phyloP scores from a whole-genome alignment of 1,140 invertebrate species.

The Reticulitermes speratus region DNA sequence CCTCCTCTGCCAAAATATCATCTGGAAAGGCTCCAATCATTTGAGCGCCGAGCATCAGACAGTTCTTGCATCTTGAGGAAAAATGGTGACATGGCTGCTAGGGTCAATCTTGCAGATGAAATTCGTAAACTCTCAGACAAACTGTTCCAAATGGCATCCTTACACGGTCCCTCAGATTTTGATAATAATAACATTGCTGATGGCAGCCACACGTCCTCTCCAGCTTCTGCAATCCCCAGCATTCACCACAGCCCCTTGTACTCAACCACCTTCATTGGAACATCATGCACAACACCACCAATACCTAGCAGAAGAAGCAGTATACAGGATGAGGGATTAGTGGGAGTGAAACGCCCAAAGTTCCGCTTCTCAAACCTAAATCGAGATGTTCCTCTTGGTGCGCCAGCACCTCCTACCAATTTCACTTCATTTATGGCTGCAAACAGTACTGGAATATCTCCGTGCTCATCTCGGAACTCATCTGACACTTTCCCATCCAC shows the following conservation, averaged over 20 bases:
- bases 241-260: not conserved
- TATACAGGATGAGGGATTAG: not conserved
- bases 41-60: conserved; percentile 73
- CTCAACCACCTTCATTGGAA: not conserved
- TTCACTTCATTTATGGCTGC: conserved; percentile 19
- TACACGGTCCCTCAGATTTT: not conserved
- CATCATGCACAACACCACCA: conserved; percentile 29
- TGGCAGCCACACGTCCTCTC: not conserved
- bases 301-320: conserved; percentile 24
- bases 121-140: conserved; percentile 77
- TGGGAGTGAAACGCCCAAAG: conserved; percentile 36
- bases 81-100: conserved; percentile 45
- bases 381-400: conserved; percentile 38
- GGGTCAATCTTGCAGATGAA: conserved; percentile 63
- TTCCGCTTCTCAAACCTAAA: conserved; percentile 40
- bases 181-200: not conserved
- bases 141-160: conserved; percentile 65
- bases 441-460: not conserved
- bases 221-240: not conserved
- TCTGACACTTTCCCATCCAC: conserved; percentile 17
- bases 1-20: conserved; percentile 25
- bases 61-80: conserved; percentile 62
- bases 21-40: conserved; percentile 49
- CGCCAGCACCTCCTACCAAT: not conserved
- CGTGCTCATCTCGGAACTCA: conserved; percentile 22